Evolutionary conservation across 2,888 invertebrate species (phyloP), one percentile per base, ranked within the genome.

Genomic region (Eristalis pertinax): DNA sequence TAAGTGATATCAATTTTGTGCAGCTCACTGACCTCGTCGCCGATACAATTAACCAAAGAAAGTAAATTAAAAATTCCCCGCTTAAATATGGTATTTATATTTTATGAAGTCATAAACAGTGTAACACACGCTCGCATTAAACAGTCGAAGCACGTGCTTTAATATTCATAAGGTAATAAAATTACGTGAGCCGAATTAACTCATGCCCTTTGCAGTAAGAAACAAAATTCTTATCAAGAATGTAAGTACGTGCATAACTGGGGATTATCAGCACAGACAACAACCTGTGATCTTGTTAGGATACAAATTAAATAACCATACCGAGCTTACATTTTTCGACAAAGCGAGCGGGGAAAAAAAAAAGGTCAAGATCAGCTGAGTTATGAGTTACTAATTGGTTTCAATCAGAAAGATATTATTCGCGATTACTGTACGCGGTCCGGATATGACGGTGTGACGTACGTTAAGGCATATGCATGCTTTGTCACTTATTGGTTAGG

Each of bases 331-430:
- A 63, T 63, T 73, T 38, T 56, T 65, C 13, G 35, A 35, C 32
- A 74, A 38, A 64, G 13, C 65, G 56, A 56, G 35, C 7, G 11
- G 26, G 56, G 35, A 35, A 56, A 56, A 64, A 63, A 63, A 38
- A 73, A 74, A 65, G 74, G 74, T 74, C 74, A 74, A 65, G 74
- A 65, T 74, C 74, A 65, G 35, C 24, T 26, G 35, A 56, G 74
- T 74, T 65, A 74, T 74, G 43, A 73, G 43, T 22, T 50, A 56
- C 63, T 74, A 56, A 74, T 64, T 74, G 64, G 22, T 24, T 11
- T 24, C 58, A 38, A 50, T 29, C 50, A 68, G 43, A 19, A 29
- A 68, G 43, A 43, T 64, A 11, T 8, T 64, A 43, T 29, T 68
- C 43, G 32, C 19, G 67, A 29, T 67, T 43, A 41, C 62, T 68